Evolutionary conservation across 2,797 vertebrate species (phyloP).

Genomic region (Aratinga solstitialis): DNA sequence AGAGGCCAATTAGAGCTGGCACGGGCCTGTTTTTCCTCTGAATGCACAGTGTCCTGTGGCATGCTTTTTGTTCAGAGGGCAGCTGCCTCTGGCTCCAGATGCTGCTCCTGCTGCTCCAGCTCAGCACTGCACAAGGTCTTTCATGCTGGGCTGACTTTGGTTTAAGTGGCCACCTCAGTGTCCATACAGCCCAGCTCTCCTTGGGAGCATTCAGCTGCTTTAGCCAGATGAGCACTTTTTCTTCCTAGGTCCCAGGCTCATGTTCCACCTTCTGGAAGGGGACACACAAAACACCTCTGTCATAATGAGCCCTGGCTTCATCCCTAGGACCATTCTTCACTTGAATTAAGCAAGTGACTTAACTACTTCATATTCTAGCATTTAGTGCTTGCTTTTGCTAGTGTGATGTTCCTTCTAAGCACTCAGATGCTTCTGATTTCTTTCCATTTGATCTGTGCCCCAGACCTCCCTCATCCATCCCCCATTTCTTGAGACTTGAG

Average conservation of each 20-base stretch:
- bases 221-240: background rate
- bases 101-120: background rate
- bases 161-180: background rate
- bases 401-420: background rate
- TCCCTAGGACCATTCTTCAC: background rate
- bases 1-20: background rate
- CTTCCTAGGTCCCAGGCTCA: background rate
- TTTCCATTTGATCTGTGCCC: background rate
- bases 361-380: background rate
- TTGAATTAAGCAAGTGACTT: background rate
- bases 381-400: background rate
- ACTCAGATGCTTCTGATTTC: background rate
- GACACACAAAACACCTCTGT: background rate
- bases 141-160: background rate
- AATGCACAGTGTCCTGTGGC: background rate
- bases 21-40: background rate
- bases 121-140: background rate
- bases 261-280: background rate
- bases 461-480: background rate
- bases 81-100: background rate
- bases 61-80: background rate
- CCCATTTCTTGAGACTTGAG: background rate
- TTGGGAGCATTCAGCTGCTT: background rate
- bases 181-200: background rate
- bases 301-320: background rate